Evolutionary conservation across 1,140 invertebrate genomes (phyloP).

Genomic region (Agraylea sexmaculata): DNA sequence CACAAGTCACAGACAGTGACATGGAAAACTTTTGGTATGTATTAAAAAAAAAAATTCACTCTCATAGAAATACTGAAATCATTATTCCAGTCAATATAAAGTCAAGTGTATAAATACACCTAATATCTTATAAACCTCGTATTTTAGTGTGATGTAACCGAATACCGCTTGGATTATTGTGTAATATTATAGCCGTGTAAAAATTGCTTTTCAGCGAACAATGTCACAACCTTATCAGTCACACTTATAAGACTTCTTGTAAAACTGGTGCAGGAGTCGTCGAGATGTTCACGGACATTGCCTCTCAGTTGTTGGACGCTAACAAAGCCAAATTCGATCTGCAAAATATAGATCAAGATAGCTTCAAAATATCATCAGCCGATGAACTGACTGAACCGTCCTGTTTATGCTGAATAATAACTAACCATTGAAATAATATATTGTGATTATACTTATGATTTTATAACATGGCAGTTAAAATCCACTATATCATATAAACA

Average conservation of each 20-base stretch:
- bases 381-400: conserved; percentile 49
- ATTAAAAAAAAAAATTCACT: no score
- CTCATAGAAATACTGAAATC: no score
- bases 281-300: conserved; percentile 85
- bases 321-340: conserved; percentile 72
- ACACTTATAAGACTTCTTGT: conserved; percentile 82
- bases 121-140: conserved; percentile 13
- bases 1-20: conserved; percentile 75
- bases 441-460: neutral
- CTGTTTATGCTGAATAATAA: conserved; percentile 47
- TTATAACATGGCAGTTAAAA: no score
- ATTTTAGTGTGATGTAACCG: no score
- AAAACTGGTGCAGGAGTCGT: conserved; percentile 77
- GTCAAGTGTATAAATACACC: conserved; percentile 11
- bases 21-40: conserved; percentile 80
- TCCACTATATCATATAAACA: no score
- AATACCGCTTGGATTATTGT: neutral
- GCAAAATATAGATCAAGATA: conserved; percentile 64
- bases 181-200: neutral
- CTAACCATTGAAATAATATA: neutral
- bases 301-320: conserved; percentile 60
- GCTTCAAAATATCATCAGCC: conserved; percentile 61
- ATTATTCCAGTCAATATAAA: conserved; percentile 3
- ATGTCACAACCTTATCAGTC: conserved; percentile 81
- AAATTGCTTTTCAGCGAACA: conserved; percentile 58